Conservation (phyloP, 2,888 invertebrate species). For the Muscina levida region DNA sequence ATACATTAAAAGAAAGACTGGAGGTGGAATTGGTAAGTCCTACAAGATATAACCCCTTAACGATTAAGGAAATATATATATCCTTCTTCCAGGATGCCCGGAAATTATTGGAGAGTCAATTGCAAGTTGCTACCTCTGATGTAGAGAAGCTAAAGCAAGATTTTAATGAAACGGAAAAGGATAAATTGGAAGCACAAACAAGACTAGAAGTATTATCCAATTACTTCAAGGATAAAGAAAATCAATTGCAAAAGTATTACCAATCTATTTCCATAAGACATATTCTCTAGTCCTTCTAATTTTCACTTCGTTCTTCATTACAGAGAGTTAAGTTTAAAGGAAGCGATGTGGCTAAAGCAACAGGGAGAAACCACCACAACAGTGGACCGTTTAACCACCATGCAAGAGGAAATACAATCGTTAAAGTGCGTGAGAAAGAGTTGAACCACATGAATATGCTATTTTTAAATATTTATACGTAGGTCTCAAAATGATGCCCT, state of each 20-base stretch:
- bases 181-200: slow-evolving; percentile 88
- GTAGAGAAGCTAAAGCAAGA: slow-evolving; percentile 82
- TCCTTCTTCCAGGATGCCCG: slow-evolving; percentile 76
- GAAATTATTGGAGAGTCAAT: slow-evolving; percentile 79
- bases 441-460: slow-evolving; percentile 83
- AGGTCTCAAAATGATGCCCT: slow-evolving; percentile 83
- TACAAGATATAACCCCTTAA: neutral
- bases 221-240: slow-evolving; percentile 95
- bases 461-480: neutral
- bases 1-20: slow-evolving; percentile 79
- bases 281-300: slow-evolving; percentile 59
- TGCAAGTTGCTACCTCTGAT: slow-evolving; percentile 80
- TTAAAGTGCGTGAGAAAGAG: slow-evolving; percentile 83
- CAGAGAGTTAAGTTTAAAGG: slow-evolving; percentile 88
- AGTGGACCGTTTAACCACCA: slow-evolving; percentile 87
- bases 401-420: slow-evolving; percentile 90
- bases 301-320: slow-evolving; percentile 60
- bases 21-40: slow-evolving; percentile 77
- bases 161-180: slow-evolving; percentile 85
- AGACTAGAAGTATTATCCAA: slow-evolving; percentile 91
- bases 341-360: slow-evolving; percentile 89
- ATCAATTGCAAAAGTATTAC: slow-evolving; percentile 90
- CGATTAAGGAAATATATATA: slow-evolving; percentile 24
- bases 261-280: neutral
- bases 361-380: slow-evolving; percentile 91